These are phyloP conservation scores for Lathronympha strigana DNA, from an alignment of 2,888 invertebrate species.

Conservation along the genomic window DNA sequence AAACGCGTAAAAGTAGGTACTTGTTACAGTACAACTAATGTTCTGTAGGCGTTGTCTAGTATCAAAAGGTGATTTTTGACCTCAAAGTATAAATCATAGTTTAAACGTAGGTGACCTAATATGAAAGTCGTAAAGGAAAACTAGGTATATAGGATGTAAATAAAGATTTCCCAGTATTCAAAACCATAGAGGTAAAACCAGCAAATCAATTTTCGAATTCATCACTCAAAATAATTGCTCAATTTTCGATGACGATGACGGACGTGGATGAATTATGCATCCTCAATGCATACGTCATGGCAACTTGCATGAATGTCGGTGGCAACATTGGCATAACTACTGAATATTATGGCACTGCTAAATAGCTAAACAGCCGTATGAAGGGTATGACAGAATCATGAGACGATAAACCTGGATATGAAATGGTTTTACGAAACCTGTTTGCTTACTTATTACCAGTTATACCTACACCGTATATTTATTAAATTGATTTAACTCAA, in stretches of 20 bases:
- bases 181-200: background rate
- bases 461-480: too few species aligned
- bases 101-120: background rate
- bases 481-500: too few species aligned
- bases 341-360: background rate
- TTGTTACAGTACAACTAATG: too few species aligned
- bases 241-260: slow-evolving; percentile 27
- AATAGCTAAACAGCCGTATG: background rate
- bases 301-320: background rate
- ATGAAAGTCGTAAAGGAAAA: background rate
- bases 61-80: too few species aligned
- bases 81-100: too few species aligned
- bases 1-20: too few species aligned
- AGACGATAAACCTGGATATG: background rate
- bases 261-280: slow-evolving; percentile 23
- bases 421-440: background rate
- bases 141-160: background rate
- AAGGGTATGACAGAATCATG: too few species aligned
- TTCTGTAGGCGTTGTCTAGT: too few species aligned
- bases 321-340: background rate
- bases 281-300: slow-evolving; percentile 15
- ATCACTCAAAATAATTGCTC: slow-evolving; percentile 25
- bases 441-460: background rate
- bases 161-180: background rate
- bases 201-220: slow-evolving; percentile 23